Evolutionary conservation across 2,888 invertebrate genomes (phyloP).

Genomic region (Rosalia funebris): DNA sequence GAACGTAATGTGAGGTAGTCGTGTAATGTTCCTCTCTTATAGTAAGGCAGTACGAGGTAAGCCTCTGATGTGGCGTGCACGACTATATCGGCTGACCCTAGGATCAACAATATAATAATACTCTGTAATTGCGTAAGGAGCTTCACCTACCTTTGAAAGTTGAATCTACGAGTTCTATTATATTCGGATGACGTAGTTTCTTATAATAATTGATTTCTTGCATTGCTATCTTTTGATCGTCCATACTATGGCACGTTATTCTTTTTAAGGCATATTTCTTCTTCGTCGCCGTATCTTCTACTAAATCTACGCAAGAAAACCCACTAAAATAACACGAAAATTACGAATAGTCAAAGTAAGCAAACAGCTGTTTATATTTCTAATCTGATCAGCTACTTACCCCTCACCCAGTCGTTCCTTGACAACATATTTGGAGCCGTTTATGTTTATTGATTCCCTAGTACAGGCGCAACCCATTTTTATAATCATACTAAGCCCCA

Average conservation of each 20-base stretch:
- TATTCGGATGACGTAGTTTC: slow-evolving; percentile 76
- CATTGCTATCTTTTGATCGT: slow-evolving; percentile 78
- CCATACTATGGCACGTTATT: slow-evolving; percentile 81
- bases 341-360: slow-evolving; percentile 1
- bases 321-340: slow-evolving; percentile 69
- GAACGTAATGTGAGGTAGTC: slow-evolving; percentile 73
- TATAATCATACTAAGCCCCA: slow-evolving; percentile 75
- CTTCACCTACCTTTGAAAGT: slow-evolving; percentile 66
- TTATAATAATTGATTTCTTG: slow-evolving; percentile 80
- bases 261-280: slow-evolving; percentile 81
- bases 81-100: slow-evolving; percentile 71
- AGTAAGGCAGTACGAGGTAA: slow-evolving; percentile 79
- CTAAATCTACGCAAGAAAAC: slow-evolving; percentile 82
- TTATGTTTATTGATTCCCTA: slow-evolving; percentile 76
- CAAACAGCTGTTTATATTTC: slow-evolving; percentile 35
- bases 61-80: slow-evolving; percentile 77
- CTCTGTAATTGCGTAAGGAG: neutral
- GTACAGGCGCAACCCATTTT: slow-evolving; percentile 82
- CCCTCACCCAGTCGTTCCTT: slow-evolving; percentile 80
- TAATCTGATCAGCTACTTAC: slow-evolving; percentile 63
- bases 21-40: slow-evolving; percentile 79
- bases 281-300: slow-evolving; percentile 74
- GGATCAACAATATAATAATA: too few relatives aligned
- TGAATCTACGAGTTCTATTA: slow-evolving; percentile 78
- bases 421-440: slow-evolving; percentile 75